Evolutionary conservation across 2,113 vertebrate genomes (phyloP).

Genomic region (Megaceryle torquata): DNA sequence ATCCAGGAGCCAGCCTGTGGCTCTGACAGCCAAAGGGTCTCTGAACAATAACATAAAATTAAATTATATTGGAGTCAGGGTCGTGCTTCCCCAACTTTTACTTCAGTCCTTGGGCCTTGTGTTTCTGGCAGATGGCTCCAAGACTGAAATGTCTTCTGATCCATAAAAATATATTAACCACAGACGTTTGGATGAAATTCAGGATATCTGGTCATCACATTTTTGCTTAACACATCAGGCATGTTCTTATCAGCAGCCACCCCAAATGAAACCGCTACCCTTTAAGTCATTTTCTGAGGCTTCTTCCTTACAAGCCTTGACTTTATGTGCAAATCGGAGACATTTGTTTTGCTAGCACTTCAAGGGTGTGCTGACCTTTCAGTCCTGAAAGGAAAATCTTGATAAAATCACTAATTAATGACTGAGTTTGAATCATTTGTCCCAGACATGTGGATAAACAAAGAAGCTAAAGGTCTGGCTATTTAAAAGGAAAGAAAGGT

Average conservation of each 20-base stretch:
- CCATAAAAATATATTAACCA: neutral
- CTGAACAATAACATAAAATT: neutral
- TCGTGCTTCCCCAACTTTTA: neutral
- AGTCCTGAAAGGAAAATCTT: slow-evolving; percentile 48
- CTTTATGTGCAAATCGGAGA: neutral
- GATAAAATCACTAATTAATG: slow-evolving; percentile 52
- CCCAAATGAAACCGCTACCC: neutral
- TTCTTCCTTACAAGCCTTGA: slow-evolving; percentile 28
- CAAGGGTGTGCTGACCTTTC: slow-evolving; percentile 58
- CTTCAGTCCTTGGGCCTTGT: neutral
- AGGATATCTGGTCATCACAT: neutral
- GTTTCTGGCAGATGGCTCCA: neutral
- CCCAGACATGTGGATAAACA: neutral
- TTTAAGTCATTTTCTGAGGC: slow-evolving; percentile 1
- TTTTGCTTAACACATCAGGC: neutral
- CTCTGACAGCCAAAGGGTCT: neutral
- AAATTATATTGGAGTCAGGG: neutral
- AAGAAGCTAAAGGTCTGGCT: slow-evolving; percentile 50
- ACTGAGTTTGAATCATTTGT: slow-evolving; percentile 29
- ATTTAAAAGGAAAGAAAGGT: slow-evolving; percentile 17
- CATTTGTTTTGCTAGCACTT: slow-evolving; percentile 35
- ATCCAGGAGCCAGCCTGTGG: neutral
- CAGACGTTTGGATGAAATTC: neutral
- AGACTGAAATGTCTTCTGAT: neutral
- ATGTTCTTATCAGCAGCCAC: neutral